Evolutionary conservation across 2,797 vertebrate species (phyloP).

Genomic region (Okamejei kenojei): DNA sequence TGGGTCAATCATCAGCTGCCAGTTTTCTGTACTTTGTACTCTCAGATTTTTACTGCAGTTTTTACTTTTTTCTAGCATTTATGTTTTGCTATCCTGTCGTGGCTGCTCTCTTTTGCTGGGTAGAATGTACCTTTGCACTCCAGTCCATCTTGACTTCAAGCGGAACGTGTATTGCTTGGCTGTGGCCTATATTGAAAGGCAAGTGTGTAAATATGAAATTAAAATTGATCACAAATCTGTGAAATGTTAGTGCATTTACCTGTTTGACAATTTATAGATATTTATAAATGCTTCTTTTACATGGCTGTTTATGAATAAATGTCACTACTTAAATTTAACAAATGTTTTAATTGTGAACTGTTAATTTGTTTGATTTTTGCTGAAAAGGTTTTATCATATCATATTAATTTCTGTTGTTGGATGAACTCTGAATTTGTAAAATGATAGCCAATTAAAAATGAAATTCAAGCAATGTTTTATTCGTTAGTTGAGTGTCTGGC

Average conservation of each 20-base stretch:
- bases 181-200: conserved; percentile 75
- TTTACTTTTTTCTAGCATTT: conserved; percentile 54
- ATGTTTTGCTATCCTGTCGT: conserved; percentile 64
- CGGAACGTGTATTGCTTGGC: conserved; percentile 72
- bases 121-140: conserved; percentile 70
- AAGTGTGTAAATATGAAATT: conserved; percentile 34
- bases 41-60: not conserved
- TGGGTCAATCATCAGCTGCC: not conserved
- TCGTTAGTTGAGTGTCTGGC: not conserved
- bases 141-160: conserved; percentile 72
- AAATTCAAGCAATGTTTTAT: not conserved
- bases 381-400: not conserved
- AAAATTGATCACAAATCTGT: not conserved
- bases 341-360: not conserved
- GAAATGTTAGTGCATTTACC: not conserved
- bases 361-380: not conserved
- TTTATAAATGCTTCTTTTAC: not conserved
- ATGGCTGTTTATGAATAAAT: not conserved
- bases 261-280: not conserved
- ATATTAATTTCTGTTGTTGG: not conserved
- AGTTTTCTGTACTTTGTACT: not conserved
- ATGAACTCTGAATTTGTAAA: not conserved
- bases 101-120: conserved; percentile 68
- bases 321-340: not conserved
- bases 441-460: not conserved